These are phyloP conservation scores for Amphipyra tragopoginis DNA, from an alignment of 2,888 invertebrate species.

Conservation along the genomic window DNA sequence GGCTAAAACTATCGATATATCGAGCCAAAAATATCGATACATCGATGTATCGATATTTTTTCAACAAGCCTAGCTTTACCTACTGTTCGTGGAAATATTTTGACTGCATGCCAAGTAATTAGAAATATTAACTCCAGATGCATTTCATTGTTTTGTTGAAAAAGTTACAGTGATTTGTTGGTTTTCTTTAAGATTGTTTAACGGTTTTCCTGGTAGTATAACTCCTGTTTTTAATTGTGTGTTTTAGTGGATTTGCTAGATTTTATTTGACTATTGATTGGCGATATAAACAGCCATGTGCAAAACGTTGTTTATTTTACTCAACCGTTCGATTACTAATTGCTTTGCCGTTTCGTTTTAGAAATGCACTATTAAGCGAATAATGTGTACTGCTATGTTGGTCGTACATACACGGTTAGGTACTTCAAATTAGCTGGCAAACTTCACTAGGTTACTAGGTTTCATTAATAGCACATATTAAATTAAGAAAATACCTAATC, in stretches of 20 bases:
- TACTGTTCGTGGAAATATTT: constrained; percentile 19
- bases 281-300: constrained; percentile 18
- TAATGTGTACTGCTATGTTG: background rate
- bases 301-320: constrained; percentile 7
- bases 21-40: too few species aligned
- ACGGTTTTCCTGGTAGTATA: constrained; percentile 5
- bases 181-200: constrained; percentile 3
- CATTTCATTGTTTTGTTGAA: constrained; percentile 1
- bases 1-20: too few species aligned
- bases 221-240: constrained; percentile 1
- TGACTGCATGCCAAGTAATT: constrained; percentile 1
- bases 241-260: constrained; percentile 4
- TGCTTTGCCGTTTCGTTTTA: background rate
- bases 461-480: too few species aligned
- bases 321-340: constrained; percentile 1
- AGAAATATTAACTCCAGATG: background rate
- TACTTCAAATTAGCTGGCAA: too few species aligned
- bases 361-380: constrained; percentile 7
- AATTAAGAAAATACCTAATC: too few species aligned
- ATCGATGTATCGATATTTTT: too few species aligned
- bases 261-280: constrained; percentile 26
- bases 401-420: too few species aligned
- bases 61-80: too few species aligned
- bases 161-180: background rate
- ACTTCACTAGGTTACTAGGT: too few species aligned